Evolutionary conservation across 2,888 invertebrate species (phyloP).

Genomic region (Tridacna gigas): DNA sequence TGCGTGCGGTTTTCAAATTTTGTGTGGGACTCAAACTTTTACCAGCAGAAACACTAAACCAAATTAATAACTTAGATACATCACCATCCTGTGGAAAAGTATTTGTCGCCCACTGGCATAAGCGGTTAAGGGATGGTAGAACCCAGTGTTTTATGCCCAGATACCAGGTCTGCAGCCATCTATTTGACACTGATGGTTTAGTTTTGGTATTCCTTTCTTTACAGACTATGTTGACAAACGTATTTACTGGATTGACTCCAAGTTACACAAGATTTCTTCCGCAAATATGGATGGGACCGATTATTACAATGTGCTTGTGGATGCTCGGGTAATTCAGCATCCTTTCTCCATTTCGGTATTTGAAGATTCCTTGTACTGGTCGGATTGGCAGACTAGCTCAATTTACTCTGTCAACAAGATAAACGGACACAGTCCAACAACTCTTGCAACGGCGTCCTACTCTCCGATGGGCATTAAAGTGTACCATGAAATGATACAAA

Average conservation of each 20-base stretch:
- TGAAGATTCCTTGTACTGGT: constrained; percentile 99
- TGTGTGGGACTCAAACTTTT: too few relatives aligned
- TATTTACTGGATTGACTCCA: constrained; percentile 99
- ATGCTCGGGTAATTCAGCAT: constrained; percentile 91
- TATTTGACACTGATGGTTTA: too few relatives aligned
- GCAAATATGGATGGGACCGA: constrained; percentile 94
- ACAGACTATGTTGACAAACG: constrained; percentile 93
- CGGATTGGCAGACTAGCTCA: constrained; percentile 98
- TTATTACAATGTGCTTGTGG: constrained; percentile 88
- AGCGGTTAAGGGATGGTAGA: too few relatives aligned
- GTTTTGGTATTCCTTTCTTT: constrained; percentile 37
- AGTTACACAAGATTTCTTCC: constrained; percentile 94
- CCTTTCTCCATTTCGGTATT: constrained; percentile 99
- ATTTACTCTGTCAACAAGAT: constrained; percentile 97
- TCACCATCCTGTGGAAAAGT: too few relatives aligned
- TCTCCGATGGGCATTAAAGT: constrained; percentile 71
- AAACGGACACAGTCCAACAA: constrained; percentile 91
- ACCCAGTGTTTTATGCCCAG: too few relatives aligned
- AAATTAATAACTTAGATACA: too few relatives aligned
- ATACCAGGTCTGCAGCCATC: too few relatives aligned
- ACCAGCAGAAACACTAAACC: too few relatives aligned
- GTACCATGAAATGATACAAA: constrained; percentile 64
- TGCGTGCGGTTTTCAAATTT: too few relatives aligned
- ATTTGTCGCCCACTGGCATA: too few relatives aligned
- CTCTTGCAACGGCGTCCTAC: constrained; percentile 85